Base-by-base conservation (phyloP, 2,797 vertebrate species). In the Erpetoichthys calabaricus region DNA sequence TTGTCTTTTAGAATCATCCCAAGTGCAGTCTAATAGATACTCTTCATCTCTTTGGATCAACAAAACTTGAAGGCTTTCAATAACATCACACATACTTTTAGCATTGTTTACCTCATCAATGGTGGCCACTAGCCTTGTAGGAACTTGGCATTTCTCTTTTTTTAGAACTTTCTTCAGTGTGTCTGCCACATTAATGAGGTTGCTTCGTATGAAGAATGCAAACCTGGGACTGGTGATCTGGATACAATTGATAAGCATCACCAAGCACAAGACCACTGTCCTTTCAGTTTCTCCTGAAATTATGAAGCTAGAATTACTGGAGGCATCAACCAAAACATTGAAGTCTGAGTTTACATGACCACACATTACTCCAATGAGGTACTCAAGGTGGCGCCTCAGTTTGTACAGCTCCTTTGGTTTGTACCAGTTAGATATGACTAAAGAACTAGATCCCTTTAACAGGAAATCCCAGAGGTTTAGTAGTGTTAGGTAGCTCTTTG, bases 401-500 rank as follows among this genome's bases (percentile, higher is more conserved):
- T 63, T 4, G 47, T 57, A 61, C 25, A 59, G 4, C 0, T 86
- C 75, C 61, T 73, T 80, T 1, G 84, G 82, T 53, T 72, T 84
- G 3, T 83, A 87, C 0, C 83, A 83, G 50, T 82, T 81, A 60
- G 85, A 75, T 53, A 86, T 70, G 44, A 73, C 65, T 66, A 77
- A 86, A 0, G 73, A 67, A 45, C 56, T 62, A 65, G 73, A 76
- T 57, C 46, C 70, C 63, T 70, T 64, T 52, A 78, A 80, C 62
- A 88, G 69, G 63, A 80, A 81, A 51, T 83, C 80, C 86, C 86
- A 88, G 59, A 77, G 80, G 62, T 86, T 71, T 42, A 85, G 9
- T 45, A 86, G 74, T 0, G 84, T 71, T 0, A 87, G 68, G 62
- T 84, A 88, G 64, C 86, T 86, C 69, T 75, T 83, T 1, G 84